Percentiles rank a stretch among this genome's conserved stretches.
Conservation (phyloP, 2,888 invertebrate species). For the Ommatoiulus sabulosus region DNA sequence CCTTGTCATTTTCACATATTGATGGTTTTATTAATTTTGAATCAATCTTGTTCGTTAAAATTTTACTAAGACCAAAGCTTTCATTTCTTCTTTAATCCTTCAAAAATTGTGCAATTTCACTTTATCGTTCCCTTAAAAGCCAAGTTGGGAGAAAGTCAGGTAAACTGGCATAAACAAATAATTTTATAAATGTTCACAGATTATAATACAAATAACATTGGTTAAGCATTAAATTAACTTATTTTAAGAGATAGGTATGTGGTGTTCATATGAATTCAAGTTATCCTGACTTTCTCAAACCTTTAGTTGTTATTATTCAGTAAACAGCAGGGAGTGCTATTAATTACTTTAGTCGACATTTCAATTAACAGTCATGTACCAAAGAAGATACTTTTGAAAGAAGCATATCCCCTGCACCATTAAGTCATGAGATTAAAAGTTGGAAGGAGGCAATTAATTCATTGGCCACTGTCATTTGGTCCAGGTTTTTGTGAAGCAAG, state of each 20-base stretch:
- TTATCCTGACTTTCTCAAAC: background rate
- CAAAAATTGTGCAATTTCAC: background rate
- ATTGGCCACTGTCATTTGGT: background rate
- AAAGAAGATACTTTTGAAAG: background rate
- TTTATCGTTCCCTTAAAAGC: background rate
- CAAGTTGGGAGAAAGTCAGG: background rate
- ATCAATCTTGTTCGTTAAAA: too few species aligned
- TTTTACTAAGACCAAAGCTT: too few species aligned
- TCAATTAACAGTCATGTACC: background rate
- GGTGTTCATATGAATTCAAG: too few species aligned
- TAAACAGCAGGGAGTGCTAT: background rate
- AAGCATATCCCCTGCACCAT: constrained; percentile 3
- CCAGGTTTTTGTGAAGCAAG: constrained; percentile 26
- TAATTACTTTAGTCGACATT: background rate
- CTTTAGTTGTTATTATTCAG: background rate
- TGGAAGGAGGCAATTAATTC: constrained; percentile 21
- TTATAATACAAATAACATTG: too few species aligned
- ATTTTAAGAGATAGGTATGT: too few species aligned
- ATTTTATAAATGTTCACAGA: too few species aligned
- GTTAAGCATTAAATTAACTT: too few species aligned
- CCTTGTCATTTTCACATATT: too few species aligned
- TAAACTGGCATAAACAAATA: too few species aligned
- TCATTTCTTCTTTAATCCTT: background rate
- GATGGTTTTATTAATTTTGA: too few species aligned
- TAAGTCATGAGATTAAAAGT: constrained; percentile 6